A percentile compares a stretch with the other conserved stretches of the same genome.
Evolutionary conservation across 2,113 vertebrate species (phyloP).

Genomic region (Zapornia atra): DNA sequence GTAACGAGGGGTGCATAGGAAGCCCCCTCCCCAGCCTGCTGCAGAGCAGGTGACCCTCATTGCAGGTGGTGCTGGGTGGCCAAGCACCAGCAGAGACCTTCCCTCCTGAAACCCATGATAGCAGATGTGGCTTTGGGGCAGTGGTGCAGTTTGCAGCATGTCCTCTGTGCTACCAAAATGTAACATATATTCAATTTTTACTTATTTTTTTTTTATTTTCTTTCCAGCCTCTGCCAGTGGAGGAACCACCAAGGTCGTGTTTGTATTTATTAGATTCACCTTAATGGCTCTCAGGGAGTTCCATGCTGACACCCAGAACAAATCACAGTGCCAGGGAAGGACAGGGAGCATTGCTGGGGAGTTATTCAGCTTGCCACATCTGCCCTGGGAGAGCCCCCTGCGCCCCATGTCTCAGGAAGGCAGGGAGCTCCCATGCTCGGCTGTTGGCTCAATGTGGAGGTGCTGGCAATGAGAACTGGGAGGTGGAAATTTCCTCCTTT

Average conservation of each 20-base stretch:
- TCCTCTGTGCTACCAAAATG: background rate
- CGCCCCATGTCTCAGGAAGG: background rate
- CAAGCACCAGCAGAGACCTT: background rate
- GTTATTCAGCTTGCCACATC: too few relatives aligned
- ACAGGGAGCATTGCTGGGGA: background rate
- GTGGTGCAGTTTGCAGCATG: background rate
- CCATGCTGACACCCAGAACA: background rate
- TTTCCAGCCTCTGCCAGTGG: background rate
- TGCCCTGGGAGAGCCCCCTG: background rate
- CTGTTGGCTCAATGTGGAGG: fast-evolving
- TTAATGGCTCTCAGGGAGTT: background rate
- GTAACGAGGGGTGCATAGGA: background rate
- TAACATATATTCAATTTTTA: background rate
- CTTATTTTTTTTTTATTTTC: too few relatives aligned
- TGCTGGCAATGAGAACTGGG: background rate
- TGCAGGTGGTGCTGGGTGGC: background rate
- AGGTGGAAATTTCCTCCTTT: background rate
- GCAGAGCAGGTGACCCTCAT: background rate
- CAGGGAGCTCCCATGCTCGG: background rate
- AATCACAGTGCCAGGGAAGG: background rate
- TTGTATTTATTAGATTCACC: slow-evolving; percentile 12
- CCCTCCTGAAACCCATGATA: fast-evolving
- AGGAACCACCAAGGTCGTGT: background rate
- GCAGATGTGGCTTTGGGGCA: fast-evolving
- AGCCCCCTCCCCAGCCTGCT: background rate